These are phyloP conservation scores for Mobula hypostoma DNA, from an alignment of 2,113 vertebrate species.

Conservation along the genomic window DNA sequence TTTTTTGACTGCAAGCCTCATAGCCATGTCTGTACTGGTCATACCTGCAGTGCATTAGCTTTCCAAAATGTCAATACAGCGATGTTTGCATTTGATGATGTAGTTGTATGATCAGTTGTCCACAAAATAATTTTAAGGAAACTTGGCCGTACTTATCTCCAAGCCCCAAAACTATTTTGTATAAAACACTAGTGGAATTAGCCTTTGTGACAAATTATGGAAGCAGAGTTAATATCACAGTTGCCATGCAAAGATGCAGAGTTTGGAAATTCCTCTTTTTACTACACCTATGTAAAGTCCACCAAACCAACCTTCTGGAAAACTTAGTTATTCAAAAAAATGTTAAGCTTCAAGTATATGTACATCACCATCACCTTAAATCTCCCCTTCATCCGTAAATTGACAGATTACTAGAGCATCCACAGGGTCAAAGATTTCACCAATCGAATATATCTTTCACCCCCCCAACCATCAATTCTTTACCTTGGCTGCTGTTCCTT, in stretches of 20 bases:
- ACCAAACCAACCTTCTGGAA: background rate
- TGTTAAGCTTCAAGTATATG: background rate
- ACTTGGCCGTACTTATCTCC: background rate
- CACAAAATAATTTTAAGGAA: background rate
- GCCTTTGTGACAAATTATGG: background rate
- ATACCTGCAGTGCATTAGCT: background rate
- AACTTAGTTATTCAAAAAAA: background rate
- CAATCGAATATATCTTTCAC: no score
- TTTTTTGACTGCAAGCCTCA: background rate
- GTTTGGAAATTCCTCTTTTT: background rate
- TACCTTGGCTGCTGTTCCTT: no score
- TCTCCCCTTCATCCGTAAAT: no score
- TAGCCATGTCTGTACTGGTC: background rate
- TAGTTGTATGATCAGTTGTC: background rate
- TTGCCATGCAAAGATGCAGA: background rate
- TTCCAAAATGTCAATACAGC: background rate
- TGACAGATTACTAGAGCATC: no score
- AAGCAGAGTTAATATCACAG: background rate
- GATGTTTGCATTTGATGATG: no score
- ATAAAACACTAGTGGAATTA: background rate
- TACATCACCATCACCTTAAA: background rate
- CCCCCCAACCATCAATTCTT: no score
- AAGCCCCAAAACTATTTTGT: background rate
- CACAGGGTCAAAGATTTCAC: no score
- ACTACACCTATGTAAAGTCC: background rate